Conservation (phyloP, 1,140 invertebrate species). For the Elysia chlorotica region DNA sequence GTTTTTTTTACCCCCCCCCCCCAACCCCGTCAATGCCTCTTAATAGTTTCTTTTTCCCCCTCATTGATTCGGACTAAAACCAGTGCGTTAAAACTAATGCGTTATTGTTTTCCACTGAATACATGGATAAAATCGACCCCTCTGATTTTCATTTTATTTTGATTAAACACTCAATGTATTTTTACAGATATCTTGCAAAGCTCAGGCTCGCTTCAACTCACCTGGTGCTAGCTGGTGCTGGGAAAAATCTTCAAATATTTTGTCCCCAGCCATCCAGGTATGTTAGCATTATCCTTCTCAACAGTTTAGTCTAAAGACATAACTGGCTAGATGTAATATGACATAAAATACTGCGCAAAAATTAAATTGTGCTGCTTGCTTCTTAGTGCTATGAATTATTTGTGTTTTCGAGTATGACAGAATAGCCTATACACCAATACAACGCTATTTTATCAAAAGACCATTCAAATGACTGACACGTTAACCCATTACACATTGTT, state of each 20-base stretch:
- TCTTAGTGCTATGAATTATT: no score
- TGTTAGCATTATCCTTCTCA: no score
- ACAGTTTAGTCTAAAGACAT: no score
- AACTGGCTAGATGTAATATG: no score
- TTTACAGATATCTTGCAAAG: slow-evolving; percentile 27
- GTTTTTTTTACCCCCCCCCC: background rate
- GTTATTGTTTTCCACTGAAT: background rate
- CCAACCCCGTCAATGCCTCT: background rate
- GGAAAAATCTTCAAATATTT: background rate
- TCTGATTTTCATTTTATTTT: background rate
- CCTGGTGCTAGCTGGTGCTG: slow-evolving; percentile 9
- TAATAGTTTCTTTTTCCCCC: background rate
- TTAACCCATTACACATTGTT: no score
- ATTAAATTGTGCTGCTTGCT: no score
- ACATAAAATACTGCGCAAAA: no score
- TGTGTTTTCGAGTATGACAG: no score
- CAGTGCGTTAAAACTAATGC: background rate
- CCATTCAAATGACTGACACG: no score
- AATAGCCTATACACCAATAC: no score
- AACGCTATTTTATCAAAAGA: no score
- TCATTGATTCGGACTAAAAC: background rate
- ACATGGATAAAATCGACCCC: background rate
- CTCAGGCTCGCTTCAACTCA: slow-evolving; percentile 24
- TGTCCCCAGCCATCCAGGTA: slow-evolving; percentile 1
- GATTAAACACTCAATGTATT: no score